Percentiles rank a stretch among this genome's conserved stretches.
Conservation (phyloP, 2,888 invertebrate genomes). For the Chouioia cunea region DNA sequence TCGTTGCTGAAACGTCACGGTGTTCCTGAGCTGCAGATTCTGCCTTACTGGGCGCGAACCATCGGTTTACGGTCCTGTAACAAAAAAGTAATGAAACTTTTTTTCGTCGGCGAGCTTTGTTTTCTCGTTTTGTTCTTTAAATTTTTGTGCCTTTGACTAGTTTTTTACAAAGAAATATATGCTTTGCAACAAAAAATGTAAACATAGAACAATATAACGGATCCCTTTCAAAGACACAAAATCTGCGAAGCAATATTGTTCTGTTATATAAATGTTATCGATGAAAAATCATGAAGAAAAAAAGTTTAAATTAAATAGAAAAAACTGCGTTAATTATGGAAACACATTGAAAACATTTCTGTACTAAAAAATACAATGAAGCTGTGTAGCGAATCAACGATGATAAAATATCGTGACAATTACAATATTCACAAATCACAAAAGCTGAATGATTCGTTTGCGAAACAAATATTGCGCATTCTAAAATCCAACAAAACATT, state of each 20-base stretch:
- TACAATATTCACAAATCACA: conserved; percentile 15
- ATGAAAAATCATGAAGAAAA: conserved; percentile 4
- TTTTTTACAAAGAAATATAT: not conserved
- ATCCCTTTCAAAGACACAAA: conserved; percentile 36
- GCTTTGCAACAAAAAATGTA: conserved; percentile 3
- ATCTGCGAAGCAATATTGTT: conserved; percentile 21
- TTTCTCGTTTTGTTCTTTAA: too few species aligned
- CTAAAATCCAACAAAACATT: conserved; percentile 36
- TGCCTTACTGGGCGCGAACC: not conserved
- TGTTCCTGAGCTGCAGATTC: conserved; percentile 1
- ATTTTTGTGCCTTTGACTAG: conserved; percentile 32
- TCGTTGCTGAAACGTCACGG: conserved; percentile 13
- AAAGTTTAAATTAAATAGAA: not conserved
- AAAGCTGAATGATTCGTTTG: conserved; percentile 29
- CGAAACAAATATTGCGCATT: conserved; percentile 25
- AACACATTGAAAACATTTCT: conserved; percentile 15
- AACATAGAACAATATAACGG: conserved; percentile 15
- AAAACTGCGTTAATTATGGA: conserved; percentile 17
- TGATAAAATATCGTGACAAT: conserved; percentile 12
- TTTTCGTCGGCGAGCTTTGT: not conserved
- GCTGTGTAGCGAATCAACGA: conserved; percentile 25
- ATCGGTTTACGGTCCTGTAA: not conserved
- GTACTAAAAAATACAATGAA: conserved; percentile 15
- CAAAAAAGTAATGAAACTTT: conserved; percentile 4
- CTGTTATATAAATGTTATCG: conserved; percentile 27